Evolutionary conservation across 2,888 invertebrate species (phyloP), one percentile per base, ranked within the genome.

Genomic region (Teinopalpus imperialis): DNA sequence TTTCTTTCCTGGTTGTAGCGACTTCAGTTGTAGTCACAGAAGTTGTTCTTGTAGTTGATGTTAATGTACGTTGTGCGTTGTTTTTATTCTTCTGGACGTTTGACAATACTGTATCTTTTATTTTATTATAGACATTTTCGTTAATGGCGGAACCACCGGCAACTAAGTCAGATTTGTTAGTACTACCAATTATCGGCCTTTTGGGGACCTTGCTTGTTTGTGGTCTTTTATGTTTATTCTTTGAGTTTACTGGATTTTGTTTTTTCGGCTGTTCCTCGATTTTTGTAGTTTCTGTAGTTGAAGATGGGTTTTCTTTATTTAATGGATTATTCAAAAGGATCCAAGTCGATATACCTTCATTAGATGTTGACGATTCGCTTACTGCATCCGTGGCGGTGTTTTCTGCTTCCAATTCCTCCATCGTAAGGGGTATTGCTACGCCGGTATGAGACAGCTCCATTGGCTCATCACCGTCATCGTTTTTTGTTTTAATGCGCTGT

Each of bases 271-370:
- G 59, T 35, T 79, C 81, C 16, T 85, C 75, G 18, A 63, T 46
- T 67, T 85, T 79, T 3, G 81, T 78, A 2, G 86, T 67, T 52
- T 86, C 87, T n/a, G 82, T 71, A 21, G 63, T 59, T 14, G 71
- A 59, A 3, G 57, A 50, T 6, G 57, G 49, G 42, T 69, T 80
- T 35, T 76, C 75, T 54, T 69, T 78, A 1, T 69, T 73, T 1
- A 72, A 55, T 0, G 89, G 80, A 50, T 77, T 86, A 52, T 93
- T 94, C 9, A 95, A 69, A 9, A 94, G 81, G 49, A 94, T 92
- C 95, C 94, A 95, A 0, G 95, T 94, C 0, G 94, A 94, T 49
- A 94, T 88, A 0, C 94, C 94, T 64, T 91, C 92, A 41, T 90
- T 90, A 13, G 90, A 90, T 34, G 89, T 94, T 44, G 88, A 92